phyloP scores from a whole-genome alignment of 2,113 vertebrate genomes.

The Ahaetulla prasina region DNA sequence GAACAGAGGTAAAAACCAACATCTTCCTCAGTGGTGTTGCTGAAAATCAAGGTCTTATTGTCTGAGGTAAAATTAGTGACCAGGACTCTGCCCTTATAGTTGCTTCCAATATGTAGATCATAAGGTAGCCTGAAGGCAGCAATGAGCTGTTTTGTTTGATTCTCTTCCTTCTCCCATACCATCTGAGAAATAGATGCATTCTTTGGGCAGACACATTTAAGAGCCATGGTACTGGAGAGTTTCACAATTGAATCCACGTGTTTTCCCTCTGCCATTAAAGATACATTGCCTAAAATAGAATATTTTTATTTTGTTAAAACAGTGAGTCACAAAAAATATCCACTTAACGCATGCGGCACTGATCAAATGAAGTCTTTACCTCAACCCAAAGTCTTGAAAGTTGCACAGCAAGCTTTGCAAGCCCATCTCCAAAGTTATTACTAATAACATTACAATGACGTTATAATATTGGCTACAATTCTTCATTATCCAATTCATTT shows the following conservation, averaged over 20 bases:
- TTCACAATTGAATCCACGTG: conserved; percentile 61
- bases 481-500: not conserved
- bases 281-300: conserved; percentile 27
- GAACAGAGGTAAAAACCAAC: conserved; percentile 72
- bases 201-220: conserved; percentile 74
- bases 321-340: not conserved
- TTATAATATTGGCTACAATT: not conserved
- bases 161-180: conserved; percentile 72
- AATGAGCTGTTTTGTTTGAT: conserved; percentile 46
- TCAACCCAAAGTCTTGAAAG: not conserved
- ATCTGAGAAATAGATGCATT: conserved; percentile 65
- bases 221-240: conserved; percentile 73
- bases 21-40: conserved; percentile 70
- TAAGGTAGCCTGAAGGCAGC: conserved; percentile 66
- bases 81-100: conserved; percentile 64
- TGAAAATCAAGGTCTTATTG: conserved; percentile 72
- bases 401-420: not conserved
- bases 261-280: conserved; percentile 58
- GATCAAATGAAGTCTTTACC: not conserved
- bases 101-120: conserved; percentile 36
- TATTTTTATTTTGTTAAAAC: not conserved
- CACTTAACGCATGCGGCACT: not conserved
- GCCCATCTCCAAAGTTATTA: not conserved
- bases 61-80: conserved; percentile 62
- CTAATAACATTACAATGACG: not conserved